Conservation (phyloP, 2,888 invertebrate species). For the Hedychridium roseum region DNA sequence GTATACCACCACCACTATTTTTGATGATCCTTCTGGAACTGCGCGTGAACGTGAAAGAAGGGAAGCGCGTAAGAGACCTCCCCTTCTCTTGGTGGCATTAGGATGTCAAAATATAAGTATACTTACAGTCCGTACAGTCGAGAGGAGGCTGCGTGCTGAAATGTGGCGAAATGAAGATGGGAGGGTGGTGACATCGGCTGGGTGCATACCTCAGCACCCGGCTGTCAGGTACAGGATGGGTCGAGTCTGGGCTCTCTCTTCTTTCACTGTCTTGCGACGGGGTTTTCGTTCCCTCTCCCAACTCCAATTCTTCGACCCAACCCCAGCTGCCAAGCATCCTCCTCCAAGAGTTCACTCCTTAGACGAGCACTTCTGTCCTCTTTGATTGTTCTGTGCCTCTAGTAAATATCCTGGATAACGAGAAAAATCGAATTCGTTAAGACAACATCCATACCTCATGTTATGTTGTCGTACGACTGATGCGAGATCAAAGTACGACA, state of each 20-base stretch:
- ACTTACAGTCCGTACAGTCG: slow-evolving; percentile 60
- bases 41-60: too few species aligned
- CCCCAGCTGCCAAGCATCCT: slow-evolving; percentile 62
- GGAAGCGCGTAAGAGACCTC: too few species aligned
- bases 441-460: too few species aligned
- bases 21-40: too few species aligned
- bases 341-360: slow-evolving; percentile 54
- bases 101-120: too few species aligned
- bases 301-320: slow-evolving; percentile 59
- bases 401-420: slow-evolving; percentile 42
- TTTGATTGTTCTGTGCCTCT: slow-evolving; percentile 47
- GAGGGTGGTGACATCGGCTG: slow-evolving; percentile 59
- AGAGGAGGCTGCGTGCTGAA: slow-evolving; percentile 58
- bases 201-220: slow-evolving; percentile 63
- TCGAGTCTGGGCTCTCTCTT: slow-evolving; percentile 55
- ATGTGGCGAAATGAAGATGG: slow-evolving; percentile 55
- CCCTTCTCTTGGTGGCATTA: too few species aligned
- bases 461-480: too few species aligned
- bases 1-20: too few species aligned
- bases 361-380: slow-evolving; percentile 51
- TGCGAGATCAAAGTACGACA: too few species aligned
- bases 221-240: slow-evolving; percentile 60
- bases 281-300: slow-evolving; percentile 53
- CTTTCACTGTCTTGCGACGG: slow-evolving; percentile 49
- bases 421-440: slow-evolving; percentile 17